Evolutionary conservation across 1,140 invertebrate species (phyloP).

Genomic region (Diachasma alloeum): DNA sequence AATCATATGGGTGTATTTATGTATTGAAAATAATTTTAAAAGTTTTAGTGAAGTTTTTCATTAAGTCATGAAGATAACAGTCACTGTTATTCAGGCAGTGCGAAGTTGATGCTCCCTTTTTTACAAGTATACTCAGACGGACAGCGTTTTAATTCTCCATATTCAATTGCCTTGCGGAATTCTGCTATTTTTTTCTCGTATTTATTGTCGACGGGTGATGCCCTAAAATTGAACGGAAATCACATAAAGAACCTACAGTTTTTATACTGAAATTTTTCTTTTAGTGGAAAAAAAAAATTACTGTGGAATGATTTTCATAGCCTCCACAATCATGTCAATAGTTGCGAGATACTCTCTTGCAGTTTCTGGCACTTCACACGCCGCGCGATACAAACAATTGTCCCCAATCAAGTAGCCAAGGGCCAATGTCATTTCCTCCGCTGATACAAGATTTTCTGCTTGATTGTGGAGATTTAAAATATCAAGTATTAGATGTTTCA

Average conservation of each 20-base stretch:
- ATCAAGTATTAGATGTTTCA: not conserved
- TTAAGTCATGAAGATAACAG: not conserved
- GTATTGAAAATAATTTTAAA: not conserved
- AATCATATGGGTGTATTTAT: not conserved
- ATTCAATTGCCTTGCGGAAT: slow-evolving; percentile 58
- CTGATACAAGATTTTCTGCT: slow-evolving; percentile 67
- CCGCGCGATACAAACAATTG: slow-evolving; percentile 78
- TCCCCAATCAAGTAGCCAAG: slow-evolving; percentile 77
- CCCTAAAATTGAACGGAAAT: slow-evolving; percentile 31
- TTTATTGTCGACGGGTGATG: slow-evolving; percentile 42
- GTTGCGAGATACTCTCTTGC: slow-evolving; percentile 78
- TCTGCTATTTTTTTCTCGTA: slow-evolving; percentile 58
- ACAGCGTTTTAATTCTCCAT: slow-evolving; percentile 52
- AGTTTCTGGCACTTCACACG: slow-evolving; percentile 77
- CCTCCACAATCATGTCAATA: slow-evolving; percentile 76
- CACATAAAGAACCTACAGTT: no score
- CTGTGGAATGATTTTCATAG: slow-evolving; percentile 75
- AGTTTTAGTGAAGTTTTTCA: not conserved
- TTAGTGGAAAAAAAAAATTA: slow-evolving; percentile 55
- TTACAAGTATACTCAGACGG: slow-evolving; percentile 60
- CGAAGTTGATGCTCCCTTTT: slow-evolving; percentile 58
- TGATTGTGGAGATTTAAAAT: slow-evolving; percentile 30
- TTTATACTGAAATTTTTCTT: not conserved
- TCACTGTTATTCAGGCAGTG: slow-evolving; percentile 39
- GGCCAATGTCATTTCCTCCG: slow-evolving; percentile 74